phyloP scores from a whole-genome alignment of 2,888 invertebrate species.

The Maniola hyperantus region DNA sequence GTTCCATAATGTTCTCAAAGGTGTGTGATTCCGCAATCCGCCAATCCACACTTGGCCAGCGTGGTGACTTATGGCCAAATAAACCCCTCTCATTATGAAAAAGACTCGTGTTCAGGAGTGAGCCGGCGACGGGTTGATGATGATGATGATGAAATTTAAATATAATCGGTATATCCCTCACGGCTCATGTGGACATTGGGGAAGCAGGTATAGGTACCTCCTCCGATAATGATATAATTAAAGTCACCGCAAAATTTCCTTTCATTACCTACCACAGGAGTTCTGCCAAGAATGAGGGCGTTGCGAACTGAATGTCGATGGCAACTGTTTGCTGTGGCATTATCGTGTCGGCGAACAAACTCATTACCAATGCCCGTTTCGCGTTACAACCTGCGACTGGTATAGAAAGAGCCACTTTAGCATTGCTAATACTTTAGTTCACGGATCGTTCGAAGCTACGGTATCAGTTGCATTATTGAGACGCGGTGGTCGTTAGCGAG shows the following conservation, averaged over 20 bases:
- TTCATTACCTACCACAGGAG: constrained; percentile 53
- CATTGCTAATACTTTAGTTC: constrained; percentile 25
- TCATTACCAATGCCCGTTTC: constrained; percentile 69
- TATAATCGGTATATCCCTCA: too few species aligned
- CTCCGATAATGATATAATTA: too few species aligned
- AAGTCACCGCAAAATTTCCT: constrained; percentile 41
- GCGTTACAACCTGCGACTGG: constrained; percentile 56
- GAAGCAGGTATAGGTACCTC: too few species aligned
- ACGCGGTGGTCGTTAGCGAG: constrained; percentile 65
- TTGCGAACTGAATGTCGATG: constrained; percentile 74
- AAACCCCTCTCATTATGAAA: too few species aligned
- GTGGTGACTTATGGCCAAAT: too few species aligned
- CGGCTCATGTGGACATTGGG: too few species aligned
- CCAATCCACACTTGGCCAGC: too few species aligned
- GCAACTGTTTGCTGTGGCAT: constrained; percentile 74
- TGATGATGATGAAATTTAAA: too few species aligned
- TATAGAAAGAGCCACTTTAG: constrained; percentile 46
- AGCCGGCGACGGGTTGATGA: too few species aligned
- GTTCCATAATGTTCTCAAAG: too few species aligned
- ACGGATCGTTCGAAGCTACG: constrained; percentile 46
- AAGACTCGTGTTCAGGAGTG: too few species aligned
- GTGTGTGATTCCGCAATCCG: too few species aligned
- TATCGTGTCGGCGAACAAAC: constrained; percentile 71
- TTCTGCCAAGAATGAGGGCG: constrained; percentile 56
- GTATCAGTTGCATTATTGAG: constrained; percentile 70